Evolutionary conservation across 2,113 vertebrate genomes (phyloP).

Genomic region (Lipophrys pholis): DNA sequence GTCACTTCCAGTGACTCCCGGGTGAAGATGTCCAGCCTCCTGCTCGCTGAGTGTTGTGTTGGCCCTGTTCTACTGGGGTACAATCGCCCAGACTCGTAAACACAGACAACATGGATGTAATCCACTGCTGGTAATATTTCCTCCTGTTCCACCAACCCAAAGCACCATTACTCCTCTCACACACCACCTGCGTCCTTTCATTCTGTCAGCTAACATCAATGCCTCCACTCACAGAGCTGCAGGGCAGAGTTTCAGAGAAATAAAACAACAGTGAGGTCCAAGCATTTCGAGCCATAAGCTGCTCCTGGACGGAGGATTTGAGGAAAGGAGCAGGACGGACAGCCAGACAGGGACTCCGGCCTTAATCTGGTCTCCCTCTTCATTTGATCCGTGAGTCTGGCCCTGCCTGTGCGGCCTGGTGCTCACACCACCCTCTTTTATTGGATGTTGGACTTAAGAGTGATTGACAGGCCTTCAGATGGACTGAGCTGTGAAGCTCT

Average conservation of each 20-base stretch:
- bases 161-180: not conserved
- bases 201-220: conserved; percentile 1
- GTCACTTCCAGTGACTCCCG: no score
- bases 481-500: conserved; percentile 44
- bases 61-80: no score
- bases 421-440: conserved; percentile 22
- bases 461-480: conserved; percentile 45
- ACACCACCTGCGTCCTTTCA: not conserved
- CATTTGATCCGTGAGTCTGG: conserved; percentile 15
- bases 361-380: conserved; percentile 38
- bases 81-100: not conserved
- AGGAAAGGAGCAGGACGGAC: conserved; percentile 5
- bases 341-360: conserved; percentile 24
- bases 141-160: not conserved
- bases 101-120: not conserved
- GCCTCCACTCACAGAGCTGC: not conserved
- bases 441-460: conserved; percentile 32
- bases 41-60: no score
- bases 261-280: not conserved
- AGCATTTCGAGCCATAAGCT: conserved; percentile 3
- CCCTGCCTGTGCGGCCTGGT: conserved; percentile 12
- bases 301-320: conserved; percentile 20
- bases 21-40: no score
- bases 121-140: not conserved
- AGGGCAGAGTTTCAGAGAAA: conserved; percentile 10